These are phyloP conservation scores for Harpagifer antarcticus DNA, from an alignment of 2,797 vertebrate genomes.

Conservation along the genomic window DNA sequence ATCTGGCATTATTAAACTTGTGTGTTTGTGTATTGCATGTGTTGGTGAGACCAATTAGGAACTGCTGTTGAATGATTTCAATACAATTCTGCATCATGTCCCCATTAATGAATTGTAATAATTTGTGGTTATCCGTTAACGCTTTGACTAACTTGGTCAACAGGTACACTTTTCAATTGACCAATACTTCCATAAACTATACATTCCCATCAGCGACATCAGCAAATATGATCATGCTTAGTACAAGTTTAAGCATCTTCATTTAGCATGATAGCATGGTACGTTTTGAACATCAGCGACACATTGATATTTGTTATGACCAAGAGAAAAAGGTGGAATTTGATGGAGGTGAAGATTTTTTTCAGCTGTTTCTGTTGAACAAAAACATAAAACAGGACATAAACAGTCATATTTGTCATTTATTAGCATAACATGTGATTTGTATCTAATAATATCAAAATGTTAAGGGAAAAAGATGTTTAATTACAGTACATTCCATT, in stretches of 20 bases:
- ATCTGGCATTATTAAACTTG: slow-evolving; percentile 16
- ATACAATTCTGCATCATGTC: background rate
- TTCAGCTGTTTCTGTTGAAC: slow-evolving; percentile 3
- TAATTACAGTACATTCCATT: slow-evolving; percentile 84
- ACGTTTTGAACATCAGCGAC: no score
- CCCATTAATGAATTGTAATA: background rate
- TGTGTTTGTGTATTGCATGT: slow-evolving; percentile 17
- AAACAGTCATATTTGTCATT: slow-evolving; percentile 80
- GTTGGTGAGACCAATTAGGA: slow-evolving; percentile 9
- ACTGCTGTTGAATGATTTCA: slow-evolving; percentile 3
- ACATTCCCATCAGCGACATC: background rate
- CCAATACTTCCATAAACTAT: background rate
- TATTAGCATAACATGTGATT: slow-evolving; percentile 85
- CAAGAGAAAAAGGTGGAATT: no score
- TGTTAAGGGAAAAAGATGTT: slow-evolving; percentile 63
- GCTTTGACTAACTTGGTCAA: background rate
- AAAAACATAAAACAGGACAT: no score
- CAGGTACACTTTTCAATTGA: background rate
- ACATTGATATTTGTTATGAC: no score
- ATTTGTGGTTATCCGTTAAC: background rate
- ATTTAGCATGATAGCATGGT: no score
- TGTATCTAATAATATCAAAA: slow-evolving; percentile 84
- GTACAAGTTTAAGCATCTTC: background rate
- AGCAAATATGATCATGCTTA: background rate
- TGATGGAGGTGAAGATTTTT: no score